Evolutionary conservation across 2,113 vertebrate species (phyloP).

Genomic region (Willisornis vidua): DNA sequence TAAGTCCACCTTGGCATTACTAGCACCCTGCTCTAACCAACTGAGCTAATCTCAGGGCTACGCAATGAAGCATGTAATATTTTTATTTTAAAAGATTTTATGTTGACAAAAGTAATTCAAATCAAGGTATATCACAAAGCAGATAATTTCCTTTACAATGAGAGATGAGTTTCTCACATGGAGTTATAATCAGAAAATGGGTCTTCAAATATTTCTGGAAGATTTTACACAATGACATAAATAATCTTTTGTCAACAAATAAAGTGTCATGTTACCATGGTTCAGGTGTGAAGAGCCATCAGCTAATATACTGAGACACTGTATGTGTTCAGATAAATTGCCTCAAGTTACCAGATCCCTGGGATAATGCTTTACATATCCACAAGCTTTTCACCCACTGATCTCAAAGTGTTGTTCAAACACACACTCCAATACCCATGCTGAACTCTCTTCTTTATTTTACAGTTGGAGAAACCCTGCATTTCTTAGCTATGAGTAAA

Average conservation of each 20-base stretch:
- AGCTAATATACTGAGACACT: not conserved
- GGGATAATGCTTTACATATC: not conserved
- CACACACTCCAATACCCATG: not conserved
- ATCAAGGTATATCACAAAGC: not conserved
- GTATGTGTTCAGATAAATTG: not conserved
- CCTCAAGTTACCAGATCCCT: not conserved
- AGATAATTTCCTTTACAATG: not conserved
- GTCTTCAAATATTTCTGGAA: not conserved
- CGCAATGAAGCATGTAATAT: not conserved
- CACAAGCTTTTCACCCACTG: not conserved
- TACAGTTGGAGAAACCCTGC: not conserved
- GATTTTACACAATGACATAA: not conserved
- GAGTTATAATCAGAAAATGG: not conserved
- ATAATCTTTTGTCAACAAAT: not conserved
- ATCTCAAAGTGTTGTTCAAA: slow-evolving; percentile 2
- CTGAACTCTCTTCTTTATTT: not conserved
- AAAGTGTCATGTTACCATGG: accelerated
- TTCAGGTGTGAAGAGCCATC: not conserved
- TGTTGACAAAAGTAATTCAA: not conserved
- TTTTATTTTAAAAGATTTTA: not conserved
- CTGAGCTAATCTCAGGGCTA: not conserved
- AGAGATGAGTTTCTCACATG: not conserved
- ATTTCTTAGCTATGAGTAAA: not conserved
- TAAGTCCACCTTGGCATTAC: not conserved
- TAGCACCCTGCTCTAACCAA: not conserved